These are phyloP conservation scores for Sthenelais limicola DNA, from an alignment of 2,888 invertebrate genomes.

Conservation along the genomic window DNA sequence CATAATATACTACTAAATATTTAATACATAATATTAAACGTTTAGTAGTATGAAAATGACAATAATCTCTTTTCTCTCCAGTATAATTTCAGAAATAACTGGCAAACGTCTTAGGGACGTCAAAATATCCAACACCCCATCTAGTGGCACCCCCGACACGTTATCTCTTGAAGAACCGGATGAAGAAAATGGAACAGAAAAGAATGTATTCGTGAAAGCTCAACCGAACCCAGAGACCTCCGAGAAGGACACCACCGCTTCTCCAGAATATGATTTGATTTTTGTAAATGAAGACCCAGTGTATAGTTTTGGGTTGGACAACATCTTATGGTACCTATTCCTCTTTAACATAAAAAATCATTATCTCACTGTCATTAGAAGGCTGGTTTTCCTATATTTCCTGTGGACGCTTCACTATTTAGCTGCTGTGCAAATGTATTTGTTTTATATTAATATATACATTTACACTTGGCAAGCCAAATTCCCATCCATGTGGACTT, in stretches of 20 bases:
- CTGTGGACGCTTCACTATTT: slow-evolving; percentile 11
- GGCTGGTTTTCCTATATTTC: slow-evolving; percentile 7
- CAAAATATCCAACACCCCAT: not conserved
- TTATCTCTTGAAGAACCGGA: not conserved
- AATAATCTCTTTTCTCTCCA: too few species aligned
- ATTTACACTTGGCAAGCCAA: not conserved
- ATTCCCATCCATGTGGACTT: not conserved
- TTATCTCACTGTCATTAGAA: not conserved
- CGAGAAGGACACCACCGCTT: not conserved
- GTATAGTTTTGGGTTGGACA: slow-evolving; percentile 9
- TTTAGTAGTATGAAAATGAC: too few species aligned
- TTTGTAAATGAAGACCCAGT: slow-evolving; percentile 29
- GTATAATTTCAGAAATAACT: too few species aligned
- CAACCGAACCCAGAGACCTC: not conserved
- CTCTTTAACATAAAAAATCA: slow-evolving; percentile 6
- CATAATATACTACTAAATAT: too few species aligned
- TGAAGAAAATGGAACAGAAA: not conserved
- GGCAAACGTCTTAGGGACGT: too few species aligned
- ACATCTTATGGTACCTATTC: not conserved
- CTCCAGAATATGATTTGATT: not conserved
- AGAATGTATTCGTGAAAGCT: not conserved
- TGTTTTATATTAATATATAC: slow-evolving; percentile 12
- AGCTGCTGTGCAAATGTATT: slow-evolving; percentile 3
- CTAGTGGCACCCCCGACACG: not conserved
- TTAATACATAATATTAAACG: too few species aligned